A percentile compares a stretch with the other conserved stretches of the same genome.
phyloP scores from a whole-genome alignment of 2,113 vertebrate genomes.

The Hylia prasina region DNA sequence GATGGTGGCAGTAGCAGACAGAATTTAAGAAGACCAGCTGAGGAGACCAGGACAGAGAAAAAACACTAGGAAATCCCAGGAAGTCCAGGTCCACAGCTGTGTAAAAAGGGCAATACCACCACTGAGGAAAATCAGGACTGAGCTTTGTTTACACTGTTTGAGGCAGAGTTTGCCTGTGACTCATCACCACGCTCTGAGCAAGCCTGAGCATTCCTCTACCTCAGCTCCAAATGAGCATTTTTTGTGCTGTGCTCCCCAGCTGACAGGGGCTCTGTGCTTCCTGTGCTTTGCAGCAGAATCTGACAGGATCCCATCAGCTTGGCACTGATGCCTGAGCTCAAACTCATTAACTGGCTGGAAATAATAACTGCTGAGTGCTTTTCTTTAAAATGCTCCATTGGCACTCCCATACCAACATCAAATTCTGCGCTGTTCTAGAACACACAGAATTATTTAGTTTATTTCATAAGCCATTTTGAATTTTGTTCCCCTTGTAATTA shows the following conservation, averaged over 20 bases:
- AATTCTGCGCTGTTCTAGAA: neutral
- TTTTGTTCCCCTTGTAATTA: neutral
- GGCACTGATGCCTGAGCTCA: neutral
- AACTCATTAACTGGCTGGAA: neutral
- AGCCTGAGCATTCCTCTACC: neutral
- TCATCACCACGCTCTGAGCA: neutral
- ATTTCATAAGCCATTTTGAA: neutral
- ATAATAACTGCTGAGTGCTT: neutral
- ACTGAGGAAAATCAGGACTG: neutral
- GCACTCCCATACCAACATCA: neutral
- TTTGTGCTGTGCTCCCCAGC: neutral
- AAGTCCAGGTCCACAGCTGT: neutral
- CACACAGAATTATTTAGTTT: neutral
- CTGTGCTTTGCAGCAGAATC: neutral
- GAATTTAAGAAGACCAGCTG: neutral
- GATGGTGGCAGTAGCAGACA: constrained; percentile 32
- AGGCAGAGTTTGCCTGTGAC: neutral
- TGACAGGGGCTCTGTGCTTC: neutral
- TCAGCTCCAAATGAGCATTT: neutral
- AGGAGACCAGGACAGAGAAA: neutral
- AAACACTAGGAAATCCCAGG: neutral
- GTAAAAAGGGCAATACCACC: neutral
- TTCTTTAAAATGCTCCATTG: neutral
- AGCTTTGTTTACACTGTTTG: neutral
- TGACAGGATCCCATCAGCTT: fast-evolving